phyloP scores from a whole-genome alignment of 2,888 invertebrate genomes.

The Nyleta sp. region DNA sequence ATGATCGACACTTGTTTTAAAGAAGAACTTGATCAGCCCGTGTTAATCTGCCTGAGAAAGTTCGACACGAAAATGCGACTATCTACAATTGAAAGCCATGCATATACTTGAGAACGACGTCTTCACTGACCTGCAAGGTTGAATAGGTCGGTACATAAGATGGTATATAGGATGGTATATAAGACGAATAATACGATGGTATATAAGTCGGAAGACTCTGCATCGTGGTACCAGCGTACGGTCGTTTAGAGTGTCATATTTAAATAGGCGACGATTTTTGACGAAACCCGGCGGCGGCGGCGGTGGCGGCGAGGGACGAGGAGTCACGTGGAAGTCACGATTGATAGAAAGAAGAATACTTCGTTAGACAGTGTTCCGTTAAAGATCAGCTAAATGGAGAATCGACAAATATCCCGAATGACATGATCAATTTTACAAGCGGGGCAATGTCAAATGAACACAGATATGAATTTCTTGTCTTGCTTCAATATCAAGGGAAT shows the following conservation, averaged over 20 bases:
- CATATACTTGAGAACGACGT: constrained; percentile 11
- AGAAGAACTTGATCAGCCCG: neutral
- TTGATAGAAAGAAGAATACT: constrained; percentile 77
- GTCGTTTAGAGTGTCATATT: constrained; percentile 54
- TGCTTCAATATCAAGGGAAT: neutral
- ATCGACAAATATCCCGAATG: constrained; percentile 39
- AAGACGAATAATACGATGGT: constrained; percentile 65
- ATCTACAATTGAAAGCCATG: constrained; percentile 28
- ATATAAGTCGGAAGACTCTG: constrained; percentile 70
- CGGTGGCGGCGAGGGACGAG: constrained; percentile 66
- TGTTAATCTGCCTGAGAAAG: too few relatives aligned
- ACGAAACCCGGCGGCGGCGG: constrained; percentile 67
- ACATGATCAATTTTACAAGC: constrained; percentile 29
- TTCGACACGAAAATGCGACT: neutral
- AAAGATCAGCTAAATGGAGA: too few relatives aligned
- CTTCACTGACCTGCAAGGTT: constrained; percentile 76
- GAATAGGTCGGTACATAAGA: constrained; percentile 74
- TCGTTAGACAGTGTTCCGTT: constrained; percentile 70
- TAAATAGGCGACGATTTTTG: constrained; percentile 53
- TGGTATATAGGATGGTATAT: constrained; percentile 65
- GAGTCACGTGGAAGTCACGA: constrained; percentile 74
- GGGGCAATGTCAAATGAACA: constrained; percentile 6
- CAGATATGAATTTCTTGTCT: too few relatives aligned
- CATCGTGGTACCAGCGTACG: constrained; percentile 55
- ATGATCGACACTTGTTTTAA: too few relatives aligned